phyloP scores from a whole-genome alignment of 2,888 invertebrate genomes.

The Tiphia femorata region DNA sequence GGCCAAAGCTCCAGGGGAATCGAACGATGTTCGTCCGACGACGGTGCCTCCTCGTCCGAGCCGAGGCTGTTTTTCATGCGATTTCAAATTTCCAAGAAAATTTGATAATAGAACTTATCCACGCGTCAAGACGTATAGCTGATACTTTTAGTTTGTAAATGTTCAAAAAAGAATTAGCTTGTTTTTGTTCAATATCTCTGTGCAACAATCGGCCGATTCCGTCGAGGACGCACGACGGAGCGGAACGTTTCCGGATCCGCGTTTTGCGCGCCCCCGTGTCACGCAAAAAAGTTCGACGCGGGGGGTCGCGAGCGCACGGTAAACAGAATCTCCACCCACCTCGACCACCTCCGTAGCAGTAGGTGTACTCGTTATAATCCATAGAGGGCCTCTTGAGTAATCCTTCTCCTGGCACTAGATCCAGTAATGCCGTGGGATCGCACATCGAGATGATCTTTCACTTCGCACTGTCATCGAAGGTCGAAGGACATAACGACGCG shows the following conservation, averaged over 20 bases:
- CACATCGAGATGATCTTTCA: conserved; percentile 49
- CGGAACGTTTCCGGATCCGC: not conserved
- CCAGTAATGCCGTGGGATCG: conserved; percentile 62
- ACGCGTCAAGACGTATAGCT: no score
- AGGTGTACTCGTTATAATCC: conserved; percentile 69
- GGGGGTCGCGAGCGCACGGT: no score
- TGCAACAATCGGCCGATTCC: not conserved
- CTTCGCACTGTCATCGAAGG: conserved; percentile 35
- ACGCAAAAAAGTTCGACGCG: not conserved
- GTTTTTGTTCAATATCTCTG: no score
- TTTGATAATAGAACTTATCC: no score
- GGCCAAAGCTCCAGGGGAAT: no score
- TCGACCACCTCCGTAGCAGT: conserved; percentile 66
- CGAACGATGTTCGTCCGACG: no score
- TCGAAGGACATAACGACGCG: conserved; percentile 2
- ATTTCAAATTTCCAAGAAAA: no score
- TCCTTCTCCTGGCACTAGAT: conserved; percentile 64
- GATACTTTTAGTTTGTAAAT: no score
- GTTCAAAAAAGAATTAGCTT: no score
- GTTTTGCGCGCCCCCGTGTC: not conserved
- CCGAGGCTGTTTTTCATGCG: no score
- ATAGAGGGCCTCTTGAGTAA: conserved; percentile 65
- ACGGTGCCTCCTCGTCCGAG: no score
- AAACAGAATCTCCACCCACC: no score
- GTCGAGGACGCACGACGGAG: not conserved